Base-by-base conservation (phyloP, 2,888 invertebrate species). In the Eugnorisma glareosa region DNA sequence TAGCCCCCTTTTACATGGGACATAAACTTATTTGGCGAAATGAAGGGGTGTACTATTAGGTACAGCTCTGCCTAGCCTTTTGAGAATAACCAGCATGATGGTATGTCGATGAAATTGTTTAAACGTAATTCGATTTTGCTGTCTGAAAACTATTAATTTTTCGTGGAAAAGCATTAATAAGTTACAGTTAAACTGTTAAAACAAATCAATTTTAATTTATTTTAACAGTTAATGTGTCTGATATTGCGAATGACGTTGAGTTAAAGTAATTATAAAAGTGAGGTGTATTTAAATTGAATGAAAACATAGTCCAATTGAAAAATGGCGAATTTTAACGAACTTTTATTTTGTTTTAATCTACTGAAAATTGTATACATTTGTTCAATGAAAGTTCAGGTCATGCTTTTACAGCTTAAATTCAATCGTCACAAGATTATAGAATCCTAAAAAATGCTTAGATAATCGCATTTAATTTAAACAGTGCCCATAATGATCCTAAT, bases 61-160 rank as follows among this genome's bases (percentile, higher is more conserved):
- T 51, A n/a, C 11, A 51, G 11, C 11, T 51, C 51, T 51, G n/a
- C n/a, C 24, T 24, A n/a, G 11, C 11, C n/a, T n/a, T 51, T 51
- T 4, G 18, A 18, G 0, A 59, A 31, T 31, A 59, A 31, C 18
- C 18, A 0, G 59, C 31, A 59, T 18, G 31, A 18, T 28, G 28
- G 28, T 57, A 57, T 28, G 28, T 81, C 82, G 75, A 83, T 81
- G 67, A 72, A 74, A 61, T 61, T 67, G 0, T 67, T 63, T 18
- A 45, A 67, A 72, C 37, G 31, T 0, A n/a, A 43, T 28, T 54
- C 15, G n/a, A 21, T 72, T 45, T 64, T 18, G 6, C 0, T 2
- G 15, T 15, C 5, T 28, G 6, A 3, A 15, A 28, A 43, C 40
- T 43, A 51, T 18, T 5, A 4, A 4, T 54, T 37, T 54, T 31